These are phyloP conservation scores for Sebastes reedi DNA, from an alignment of 2,797 vertebrate genomes.

Conservation along the genomic window DNA sequence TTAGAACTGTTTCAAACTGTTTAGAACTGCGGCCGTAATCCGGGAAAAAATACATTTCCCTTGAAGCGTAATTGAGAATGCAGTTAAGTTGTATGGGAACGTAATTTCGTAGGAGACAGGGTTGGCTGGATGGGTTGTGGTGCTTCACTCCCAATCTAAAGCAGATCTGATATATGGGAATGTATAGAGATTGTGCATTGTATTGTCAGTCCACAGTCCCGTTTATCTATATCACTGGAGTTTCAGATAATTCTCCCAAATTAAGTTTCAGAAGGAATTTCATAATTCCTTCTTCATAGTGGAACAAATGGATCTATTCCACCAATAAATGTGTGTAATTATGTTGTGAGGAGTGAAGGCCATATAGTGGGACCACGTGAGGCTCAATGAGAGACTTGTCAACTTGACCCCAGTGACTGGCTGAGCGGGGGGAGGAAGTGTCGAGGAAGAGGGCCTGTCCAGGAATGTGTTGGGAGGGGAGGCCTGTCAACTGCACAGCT, in stretches of 20 bases:
- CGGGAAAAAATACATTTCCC: too few relatives aligned
- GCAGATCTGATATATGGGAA: not conserved
- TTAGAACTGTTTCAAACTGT: too few relatives aligned
- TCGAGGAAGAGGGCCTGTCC: conserved; percentile 79
- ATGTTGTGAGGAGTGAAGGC: conserved; percentile 72
- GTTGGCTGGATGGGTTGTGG: not conserved
- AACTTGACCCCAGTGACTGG: conserved; percentile 77
- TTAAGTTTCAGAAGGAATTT: conserved; percentile 51
- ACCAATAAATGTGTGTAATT: conserved; percentile 61
- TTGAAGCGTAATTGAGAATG: too few relatives aligned
- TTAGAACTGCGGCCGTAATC: too few relatives aligned
- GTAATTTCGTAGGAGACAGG: too few relatives aligned
- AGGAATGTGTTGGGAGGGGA: conserved; percentile 81
- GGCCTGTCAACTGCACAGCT: conserved; percentile 56
- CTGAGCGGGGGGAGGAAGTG: conserved; percentile 75
- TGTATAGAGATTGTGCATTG: conserved; percentile 16
- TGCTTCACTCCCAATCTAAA: not conserved
- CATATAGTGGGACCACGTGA: conserved; percentile 60
- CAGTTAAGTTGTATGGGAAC: too few relatives aligned
- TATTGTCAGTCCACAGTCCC: conserved; percentile 1
- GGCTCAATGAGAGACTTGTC: conserved; percentile 78
- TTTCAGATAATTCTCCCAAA: conserved; percentile 45
- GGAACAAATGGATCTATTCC: conserved; percentile 63
- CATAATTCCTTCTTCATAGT: conserved; percentile 35
- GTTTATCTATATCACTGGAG: not conserved